A percentile compares a stretch with the other conserved stretches of the same genome.
phyloP scores from a whole-genome alignment of 2,113 vertebrate genomes.

The Hydropotes inermis region DNA sequence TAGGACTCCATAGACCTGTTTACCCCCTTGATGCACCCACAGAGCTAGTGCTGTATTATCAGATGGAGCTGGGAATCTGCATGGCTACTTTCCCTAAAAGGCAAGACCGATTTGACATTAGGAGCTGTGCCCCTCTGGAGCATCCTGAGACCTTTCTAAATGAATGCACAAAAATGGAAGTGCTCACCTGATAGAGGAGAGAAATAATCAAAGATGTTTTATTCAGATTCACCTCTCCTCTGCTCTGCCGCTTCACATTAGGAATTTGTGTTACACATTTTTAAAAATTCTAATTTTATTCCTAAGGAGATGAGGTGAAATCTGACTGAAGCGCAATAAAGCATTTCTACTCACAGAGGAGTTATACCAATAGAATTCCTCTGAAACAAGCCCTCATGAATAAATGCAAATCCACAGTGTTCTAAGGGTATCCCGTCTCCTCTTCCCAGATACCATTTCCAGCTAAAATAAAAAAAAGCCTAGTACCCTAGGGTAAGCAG shows the following conservation, averaged over 20 bases:
- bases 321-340: not conserved
- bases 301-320: not conserved
- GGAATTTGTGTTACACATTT: constrained; percentile 11
- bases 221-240: not conserved
- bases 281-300: not conserved
- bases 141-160: not conserved
- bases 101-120: not conserved
- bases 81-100: not conserved
- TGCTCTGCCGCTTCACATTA: not conserved
- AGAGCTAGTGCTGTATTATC: not conserved
- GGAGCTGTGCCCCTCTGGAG: not conserved
- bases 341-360: constrained; percentile 42
- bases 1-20: not conserved
- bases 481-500: not conserved
- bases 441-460: not conserved
- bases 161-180: not conserved
- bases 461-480: not conserved
- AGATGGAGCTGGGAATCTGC: not conserved
- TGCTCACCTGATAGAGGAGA: not conserved
- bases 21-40: not conserved
- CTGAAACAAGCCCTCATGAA: constrained; percentile 34
- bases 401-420: not conserved
- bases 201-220: not conserved
- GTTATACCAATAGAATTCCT: constrained; percentile 27
- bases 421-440: not conserved